Conservation (phyloP, 2,888 invertebrate species). For the Hypsopygia costalis region DNA sequence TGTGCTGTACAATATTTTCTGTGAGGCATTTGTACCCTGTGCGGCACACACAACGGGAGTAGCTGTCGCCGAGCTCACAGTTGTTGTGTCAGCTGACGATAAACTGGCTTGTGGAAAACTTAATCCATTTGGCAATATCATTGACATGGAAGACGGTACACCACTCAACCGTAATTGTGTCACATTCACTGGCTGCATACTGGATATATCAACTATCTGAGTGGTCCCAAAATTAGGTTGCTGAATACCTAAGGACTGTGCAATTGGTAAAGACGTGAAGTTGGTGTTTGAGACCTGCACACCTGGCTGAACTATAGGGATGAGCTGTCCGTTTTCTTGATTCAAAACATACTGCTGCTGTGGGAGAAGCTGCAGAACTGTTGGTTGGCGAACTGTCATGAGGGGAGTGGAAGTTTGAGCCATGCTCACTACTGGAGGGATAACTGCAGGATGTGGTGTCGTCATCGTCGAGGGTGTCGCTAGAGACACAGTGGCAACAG, state of each 20-base stretch:
- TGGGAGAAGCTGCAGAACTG: slow-evolving; percentile 63
- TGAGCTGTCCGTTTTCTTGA: slow-evolving; percentile 71
- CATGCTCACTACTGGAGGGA: slow-evolving; percentile 65
- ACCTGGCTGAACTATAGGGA: slow-evolving; percentile 72
- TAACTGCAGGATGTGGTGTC: slow-evolving; percentile 45
- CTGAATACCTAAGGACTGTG: slow-evolving; percentile 56
- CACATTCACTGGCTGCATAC: slow-evolving; percentile 70
- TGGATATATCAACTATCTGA: slow-evolving; percentile 66
- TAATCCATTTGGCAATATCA: slow-evolving; percentile 67
- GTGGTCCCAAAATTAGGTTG: slow-evolving; percentile 61
- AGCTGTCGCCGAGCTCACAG: slow-evolving; percentile 64
- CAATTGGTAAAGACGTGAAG: slow-evolving; percentile 63
- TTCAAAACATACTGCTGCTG: slow-evolving; percentile 72
- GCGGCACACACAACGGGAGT: slow-evolving; percentile 73
- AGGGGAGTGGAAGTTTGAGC: slow-evolving; percentile 59
- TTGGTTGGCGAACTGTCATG: slow-evolving; percentile 72
- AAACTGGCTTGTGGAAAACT: slow-evolving; percentile 65
- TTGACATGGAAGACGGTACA: slow-evolving; percentile 72
- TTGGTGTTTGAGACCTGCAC: slow-evolving; percentile 67
- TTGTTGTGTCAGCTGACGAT: slow-evolving; percentile 59
- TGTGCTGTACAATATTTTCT: slow-evolving; percentile 68
- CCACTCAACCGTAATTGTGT: slow-evolving; percentile 66
- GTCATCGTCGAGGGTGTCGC: slow-evolving; percentile 53
- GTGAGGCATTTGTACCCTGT: slow-evolving; percentile 62
- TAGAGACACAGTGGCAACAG: slow-evolving; percentile 48